Conservation (phyloP, 2,888 invertebrate genomes). For the Octodonta nipae region DNA sequence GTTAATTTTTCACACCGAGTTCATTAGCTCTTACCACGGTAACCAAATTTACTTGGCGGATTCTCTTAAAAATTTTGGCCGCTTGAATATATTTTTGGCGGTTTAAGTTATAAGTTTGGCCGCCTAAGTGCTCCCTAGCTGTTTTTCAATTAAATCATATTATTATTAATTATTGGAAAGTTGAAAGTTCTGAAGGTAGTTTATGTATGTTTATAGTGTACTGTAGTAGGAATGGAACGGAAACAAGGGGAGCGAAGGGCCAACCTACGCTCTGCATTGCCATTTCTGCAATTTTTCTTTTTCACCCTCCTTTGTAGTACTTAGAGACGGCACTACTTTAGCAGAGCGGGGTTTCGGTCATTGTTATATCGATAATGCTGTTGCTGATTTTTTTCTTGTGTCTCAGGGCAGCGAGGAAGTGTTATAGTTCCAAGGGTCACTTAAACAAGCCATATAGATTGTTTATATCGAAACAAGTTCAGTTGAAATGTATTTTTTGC, state of each 20-base stretch:
- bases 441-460: too few relatives aligned
- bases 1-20: too few relatives aligned
- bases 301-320: too few relatives aligned
- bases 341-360: constrained; percentile 25
- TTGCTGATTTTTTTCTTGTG: constrained; percentile 16
- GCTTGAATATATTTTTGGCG: too few relatives aligned
- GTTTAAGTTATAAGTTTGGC: constrained; percentile 19
- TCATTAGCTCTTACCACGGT: too few relatives aligned
- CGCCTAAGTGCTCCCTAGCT: constrained; percentile 34
- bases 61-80: too few relatives aligned
- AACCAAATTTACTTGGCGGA: too few relatives aligned
- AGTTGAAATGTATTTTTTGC: too few relatives aligned
- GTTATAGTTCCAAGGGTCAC: too few relatives aligned
- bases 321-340: constrained; percentile 32
- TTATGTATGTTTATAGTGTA: constrained; percentile 38
- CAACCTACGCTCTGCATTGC: constrained; percentile 30
- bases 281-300: constrained; percentile 24
- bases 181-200: constrained; percentile 35
- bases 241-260: constrained; percentile 24
- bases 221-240: constrained; percentile 32
- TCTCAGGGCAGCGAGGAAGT: constrained; percentile 16
- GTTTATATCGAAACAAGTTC: too few relatives aligned
- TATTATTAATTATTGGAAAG: constrained; percentile 31
- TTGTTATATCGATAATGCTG: constrained; percentile 28
- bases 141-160: constrained; percentile 30